Evolutionary conservation across 1,140 invertebrate species (phyloP), one percentile per base, ranked within the genome.

Genomic region (Caenorhabditis inopinata): DNA sequence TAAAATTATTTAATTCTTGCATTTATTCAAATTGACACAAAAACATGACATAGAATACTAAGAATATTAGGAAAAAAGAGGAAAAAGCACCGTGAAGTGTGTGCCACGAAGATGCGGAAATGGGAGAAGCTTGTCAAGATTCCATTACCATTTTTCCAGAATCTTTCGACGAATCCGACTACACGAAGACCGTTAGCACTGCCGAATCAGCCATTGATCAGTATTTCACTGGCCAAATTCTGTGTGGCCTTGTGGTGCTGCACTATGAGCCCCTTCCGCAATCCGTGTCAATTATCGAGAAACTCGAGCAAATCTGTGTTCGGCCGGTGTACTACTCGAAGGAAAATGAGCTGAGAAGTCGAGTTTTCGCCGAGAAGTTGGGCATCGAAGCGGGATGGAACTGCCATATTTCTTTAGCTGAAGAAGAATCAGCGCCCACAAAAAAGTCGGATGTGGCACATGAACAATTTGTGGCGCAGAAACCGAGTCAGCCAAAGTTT

Each of bases 301-400:
- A 32, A 46, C 23, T 79, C 14, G 78, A 79, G 25, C 62, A 79
- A 38, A 75, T 49, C 7, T 79, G 78, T 51, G 51, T 79, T 27
- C 78, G 78, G 12, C 58, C 58, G 9, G 78, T 79, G 16, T 79
- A 74, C 23, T 79, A 74, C 27, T 79, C 78, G n/a, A 79, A 62
- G 14, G 78, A 79, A 74, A 79, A 79, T 18, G 78, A 79, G 38
- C 38, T 79, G 23, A 16, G 78, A 49, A 79, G 78, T 49, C 2
- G 78, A 6, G 78, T 79, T 38, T 79, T 79, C 45, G 78, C 78
- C 11, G 78, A 79, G 27, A 79, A 79, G 27, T 46, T 79, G 11
- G 77, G 76, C 23, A 58, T 79, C 9, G 78, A 79, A 58, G 78
- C 78, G 4, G 78, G 78, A 14, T 79, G 78, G 78, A 79, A 79